These are phyloP conservation scores for Pipistrellus pipistrellus DNA, from an alignment of 2,797 vertebrate genomes.

Conservation along the genomic window DNA sequence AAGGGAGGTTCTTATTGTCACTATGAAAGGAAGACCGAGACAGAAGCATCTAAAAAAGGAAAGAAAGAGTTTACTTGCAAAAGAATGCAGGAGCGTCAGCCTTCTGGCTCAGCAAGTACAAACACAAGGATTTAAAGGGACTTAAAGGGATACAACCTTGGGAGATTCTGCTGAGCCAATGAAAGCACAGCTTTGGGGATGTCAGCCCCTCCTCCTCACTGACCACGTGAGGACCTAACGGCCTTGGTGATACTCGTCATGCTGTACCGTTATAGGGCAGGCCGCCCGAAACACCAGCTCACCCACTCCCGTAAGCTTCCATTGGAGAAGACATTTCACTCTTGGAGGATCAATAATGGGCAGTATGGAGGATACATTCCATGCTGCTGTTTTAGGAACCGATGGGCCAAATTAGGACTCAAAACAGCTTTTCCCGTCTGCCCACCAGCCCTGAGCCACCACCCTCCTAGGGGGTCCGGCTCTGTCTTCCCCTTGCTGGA, in stretches of 20 bases:
- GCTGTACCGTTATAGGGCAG: neutral
- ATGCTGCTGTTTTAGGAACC: neutral
- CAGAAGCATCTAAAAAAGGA: neutral
- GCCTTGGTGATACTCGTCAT: neutral
- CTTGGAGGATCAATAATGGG: neutral
- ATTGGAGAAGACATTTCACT: neutral
- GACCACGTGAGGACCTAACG: neutral
- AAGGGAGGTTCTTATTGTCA: neutral
- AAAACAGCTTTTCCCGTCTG: neutral
- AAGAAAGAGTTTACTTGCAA: neutral
- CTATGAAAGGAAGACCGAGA: neutral
- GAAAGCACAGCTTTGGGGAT: neutral
- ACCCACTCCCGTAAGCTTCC: neutral
- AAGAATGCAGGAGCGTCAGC: neutral
- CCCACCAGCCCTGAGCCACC: neutral
- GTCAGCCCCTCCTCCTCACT: neutral
- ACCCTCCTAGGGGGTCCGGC: too few species aligned
- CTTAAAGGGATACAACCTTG: neutral
- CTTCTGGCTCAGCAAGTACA: neutral
- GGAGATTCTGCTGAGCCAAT: neutral
- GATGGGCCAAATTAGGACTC: neutral
- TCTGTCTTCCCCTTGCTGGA: neutral
- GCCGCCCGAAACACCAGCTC: neutral
- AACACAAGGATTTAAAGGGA: neutral
- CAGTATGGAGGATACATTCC: neutral